Evolutionary conservation across 2,797 vertebrate species (phyloP).

Genomic region (Novumbra hubbsi): DNA sequence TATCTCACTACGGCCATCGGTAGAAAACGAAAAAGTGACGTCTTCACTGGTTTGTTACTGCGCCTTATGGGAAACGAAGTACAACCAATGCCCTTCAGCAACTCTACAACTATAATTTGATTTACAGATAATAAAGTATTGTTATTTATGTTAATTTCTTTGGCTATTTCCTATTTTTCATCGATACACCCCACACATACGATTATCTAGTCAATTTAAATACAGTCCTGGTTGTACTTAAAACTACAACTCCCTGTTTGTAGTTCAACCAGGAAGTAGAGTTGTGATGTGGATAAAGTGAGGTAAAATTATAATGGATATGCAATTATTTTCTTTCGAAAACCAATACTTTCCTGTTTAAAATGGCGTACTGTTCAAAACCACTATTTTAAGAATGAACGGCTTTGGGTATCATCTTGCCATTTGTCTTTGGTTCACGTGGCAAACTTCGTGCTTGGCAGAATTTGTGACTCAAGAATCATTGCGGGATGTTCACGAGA

Average conservation of each 20-base stretch:
- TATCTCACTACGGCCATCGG: neutral
- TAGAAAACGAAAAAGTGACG: neutral
- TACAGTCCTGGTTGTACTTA: neutral
- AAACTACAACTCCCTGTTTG: slow-evolving; percentile 27
- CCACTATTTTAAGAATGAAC: slow-evolving; percentile 52
- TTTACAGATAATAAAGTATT: neutral
- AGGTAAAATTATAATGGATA: slow-evolving; percentile 50
- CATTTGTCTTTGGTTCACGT: slow-evolving; percentile 42
- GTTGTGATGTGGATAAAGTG: slow-evolving; percentile 31
- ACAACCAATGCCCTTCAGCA: neutral
- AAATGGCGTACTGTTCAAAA: slow-evolving; percentile 12
- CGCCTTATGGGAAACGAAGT: neutral
- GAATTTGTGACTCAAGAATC: slow-evolving; percentile 15
- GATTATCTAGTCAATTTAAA: neutral
- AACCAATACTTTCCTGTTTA: slow-evolving; percentile 26
- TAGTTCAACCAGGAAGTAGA: slow-evolving; percentile 52
- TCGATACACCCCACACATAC: neutral
- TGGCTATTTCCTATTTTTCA: neutral
- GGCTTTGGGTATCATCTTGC: slow-evolving; percentile 8
- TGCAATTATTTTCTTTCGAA: slow-evolving; percentile 24
- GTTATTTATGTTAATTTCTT: neutral
- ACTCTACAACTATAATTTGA: neutral
- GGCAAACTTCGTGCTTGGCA: slow-evolving; percentile 28
- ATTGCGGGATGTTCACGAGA: slow-evolving; percentile 17
- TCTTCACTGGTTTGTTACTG: neutral